phyloP scores from a whole-genome alignment of 2,888 invertebrate species.

The Fragum fragum region DNA sequence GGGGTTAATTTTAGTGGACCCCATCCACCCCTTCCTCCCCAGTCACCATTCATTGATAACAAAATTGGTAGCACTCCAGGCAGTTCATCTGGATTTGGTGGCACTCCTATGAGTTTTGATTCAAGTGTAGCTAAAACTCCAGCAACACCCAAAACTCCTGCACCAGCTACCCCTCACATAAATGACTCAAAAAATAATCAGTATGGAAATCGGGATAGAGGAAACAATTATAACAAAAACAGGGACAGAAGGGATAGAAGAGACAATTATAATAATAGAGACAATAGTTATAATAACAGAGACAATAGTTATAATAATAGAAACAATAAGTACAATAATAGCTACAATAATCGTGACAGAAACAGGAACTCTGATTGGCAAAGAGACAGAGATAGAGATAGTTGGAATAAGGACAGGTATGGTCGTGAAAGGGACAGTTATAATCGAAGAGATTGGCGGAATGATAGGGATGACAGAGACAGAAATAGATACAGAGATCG shows the following conservation, averaged over 20 bases:
- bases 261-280: constrained; percentile 57
- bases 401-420: constrained; percentile 59
- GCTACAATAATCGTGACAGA: constrained; percentile 53
- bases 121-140: constrained; percentile 63
- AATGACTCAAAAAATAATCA: constrained; percentile 49
- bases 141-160: constrained; percentile 61
- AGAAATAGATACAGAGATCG: constrained; percentile 58
- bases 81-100: constrained; percentile 40
- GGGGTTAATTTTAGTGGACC: constrained; percentile 46
- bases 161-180: constrained; percentile 26
- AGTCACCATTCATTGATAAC: constrained; percentile 46
- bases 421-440: constrained; percentile 60
- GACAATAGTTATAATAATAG: constrained; percentile 46
- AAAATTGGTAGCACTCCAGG: constrained; percentile 20
- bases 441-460: constrained; percentile 65
- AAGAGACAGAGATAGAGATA: constrained; percentile 54
- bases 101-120: constrained; percentile 63
- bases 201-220: constrained; percentile 48
- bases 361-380: constrained; percentile 62
- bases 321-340: constrained; percentile 60
- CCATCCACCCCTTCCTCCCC: constrained; percentile 32
- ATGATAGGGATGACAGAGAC: constrained; percentile 55
- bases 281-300: constrained; percentile 32
- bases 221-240: constrained; percentile 35
- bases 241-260: constrained; percentile 43